Evolutionary conservation across 2,797 vertebrate species (phyloP).

Genomic region (Acanthurus tractus): DNA sequence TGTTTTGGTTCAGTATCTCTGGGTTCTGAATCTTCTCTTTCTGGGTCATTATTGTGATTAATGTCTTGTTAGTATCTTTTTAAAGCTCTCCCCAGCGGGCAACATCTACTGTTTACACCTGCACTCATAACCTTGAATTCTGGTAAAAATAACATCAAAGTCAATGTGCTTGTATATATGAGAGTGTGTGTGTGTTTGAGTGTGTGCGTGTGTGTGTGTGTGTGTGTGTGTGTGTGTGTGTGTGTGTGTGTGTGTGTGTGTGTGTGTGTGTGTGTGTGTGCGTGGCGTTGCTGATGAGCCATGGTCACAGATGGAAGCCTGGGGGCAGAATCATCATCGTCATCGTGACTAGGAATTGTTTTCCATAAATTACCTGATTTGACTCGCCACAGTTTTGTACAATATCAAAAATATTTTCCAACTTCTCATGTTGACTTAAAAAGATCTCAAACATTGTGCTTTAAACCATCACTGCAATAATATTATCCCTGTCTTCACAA

Average conservation of each 20-base stretch:
- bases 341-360: constrained; percentile 34
- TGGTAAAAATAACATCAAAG: constrained; percentile 42
- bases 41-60: constrained; percentile 12
- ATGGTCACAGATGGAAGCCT: constrained; percentile 61
- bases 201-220: constrained; percentile 2
- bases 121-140: constrained; percentile 56
- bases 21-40: constrained; percentile 16
- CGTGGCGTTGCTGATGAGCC: constrained; percentile 35
- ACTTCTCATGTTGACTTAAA: no score
- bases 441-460: no score
- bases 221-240: constrained; percentile 18
- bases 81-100: constrained; percentile 28
- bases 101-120: constrained; percentile 55
- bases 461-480: no score
- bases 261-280: constrained; percentile 15
- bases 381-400: no score
- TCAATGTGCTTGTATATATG: neutral
- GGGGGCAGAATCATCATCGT: constrained; percentile 32
- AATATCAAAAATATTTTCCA: no score
- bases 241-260: constrained; percentile 20
- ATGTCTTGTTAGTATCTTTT: constrained; percentile 57
- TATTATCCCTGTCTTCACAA: no score
- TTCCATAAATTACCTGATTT: neutral
- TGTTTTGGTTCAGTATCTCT: neutral
- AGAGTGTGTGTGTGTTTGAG: constrained; percentile 15